Percentiles rank a stretch among this genome's conserved stretches.
Conservation (phyloP, 2,888 invertebrate species). For the Tetramorium bicarinatum region DNA sequence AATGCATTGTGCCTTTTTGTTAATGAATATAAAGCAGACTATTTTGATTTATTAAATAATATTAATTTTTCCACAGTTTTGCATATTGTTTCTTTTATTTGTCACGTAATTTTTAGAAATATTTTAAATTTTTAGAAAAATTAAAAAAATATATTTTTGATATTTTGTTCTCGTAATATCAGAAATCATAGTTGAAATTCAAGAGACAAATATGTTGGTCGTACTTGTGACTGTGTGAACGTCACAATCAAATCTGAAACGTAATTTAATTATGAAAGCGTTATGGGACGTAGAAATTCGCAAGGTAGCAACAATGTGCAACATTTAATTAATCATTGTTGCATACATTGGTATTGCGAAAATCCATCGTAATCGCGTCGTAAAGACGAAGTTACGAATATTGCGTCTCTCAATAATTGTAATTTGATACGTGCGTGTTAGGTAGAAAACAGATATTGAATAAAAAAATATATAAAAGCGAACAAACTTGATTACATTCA, state of each 20-base stretch:
- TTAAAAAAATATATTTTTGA: neutral
- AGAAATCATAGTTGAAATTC: neutral
- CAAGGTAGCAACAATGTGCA: conserved; percentile 4
- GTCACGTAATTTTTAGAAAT: neutral
- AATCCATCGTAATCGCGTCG: neutral
- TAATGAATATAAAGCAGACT: neutral
- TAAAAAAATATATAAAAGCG: neutral
- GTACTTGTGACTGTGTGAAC: neutral
- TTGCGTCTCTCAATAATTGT: conserved; percentile 5
- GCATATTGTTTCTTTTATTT: neutral
- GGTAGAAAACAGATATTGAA: neutral
- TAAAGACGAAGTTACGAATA: conserved; percentile 23
- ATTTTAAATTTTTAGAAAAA: neutral
- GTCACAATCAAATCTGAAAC: conserved; percentile 28
- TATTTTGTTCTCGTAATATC: neutral
- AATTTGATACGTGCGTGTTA: neutral
- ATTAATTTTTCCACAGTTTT: neutral
- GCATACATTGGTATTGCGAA: neutral
- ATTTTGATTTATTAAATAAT: conserved; percentile 1
- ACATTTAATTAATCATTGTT: conserved; percentile 47
- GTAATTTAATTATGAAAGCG: conserved; percentile 39
- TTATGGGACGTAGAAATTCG: conserved; percentile 25
- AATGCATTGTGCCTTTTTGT: neutral
- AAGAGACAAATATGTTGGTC: conserved; percentile 3
- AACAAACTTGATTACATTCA: neutral